Evolutionary conservation across 53 echinoderm and acorn worm species (phyloP).

Genomic region (Zoroaster sp.): DNA sequence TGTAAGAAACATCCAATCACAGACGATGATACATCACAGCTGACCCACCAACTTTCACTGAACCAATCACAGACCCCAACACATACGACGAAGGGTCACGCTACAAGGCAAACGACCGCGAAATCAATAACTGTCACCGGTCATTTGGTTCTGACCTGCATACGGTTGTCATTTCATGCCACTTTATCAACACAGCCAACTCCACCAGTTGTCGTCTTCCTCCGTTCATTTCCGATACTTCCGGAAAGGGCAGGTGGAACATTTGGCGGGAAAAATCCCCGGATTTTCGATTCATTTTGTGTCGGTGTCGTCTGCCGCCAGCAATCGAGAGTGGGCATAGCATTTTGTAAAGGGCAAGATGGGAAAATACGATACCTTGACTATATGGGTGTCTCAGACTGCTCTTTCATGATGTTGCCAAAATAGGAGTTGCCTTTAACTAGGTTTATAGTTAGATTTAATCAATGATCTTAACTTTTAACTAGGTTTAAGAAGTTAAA

Average conservation of each 20-base stretch:
- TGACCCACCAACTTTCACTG: neutral
- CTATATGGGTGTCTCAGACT: neutral
- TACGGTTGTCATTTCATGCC: constrained; percentile 24
- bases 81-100: neutral
- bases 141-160: neutral
- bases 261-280: neutral
- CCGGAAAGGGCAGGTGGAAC: constrained; percentile 43
- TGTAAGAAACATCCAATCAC: neutral
- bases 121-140: constrained; percentile 12
- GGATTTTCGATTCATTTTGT: constrained; percentile 34
- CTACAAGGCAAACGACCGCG: constrained; percentile 26
- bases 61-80: neutral
- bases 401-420: neutral
- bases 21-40: neutral
- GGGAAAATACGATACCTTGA: neutral
- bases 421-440: no score
- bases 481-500: no score
- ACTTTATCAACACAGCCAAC: constrained; percentile 2
- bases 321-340: neutral
- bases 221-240: constrained; percentile 52
- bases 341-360: neutral
- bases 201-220: constrained; percentile 33
- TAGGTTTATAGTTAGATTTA: no score
- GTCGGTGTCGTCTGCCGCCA: constrained; percentile 6
- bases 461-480: no score